phyloP scores from a whole-genome alignment of 2,888 invertebrate genomes.

The Lithodes maja region DNA sequence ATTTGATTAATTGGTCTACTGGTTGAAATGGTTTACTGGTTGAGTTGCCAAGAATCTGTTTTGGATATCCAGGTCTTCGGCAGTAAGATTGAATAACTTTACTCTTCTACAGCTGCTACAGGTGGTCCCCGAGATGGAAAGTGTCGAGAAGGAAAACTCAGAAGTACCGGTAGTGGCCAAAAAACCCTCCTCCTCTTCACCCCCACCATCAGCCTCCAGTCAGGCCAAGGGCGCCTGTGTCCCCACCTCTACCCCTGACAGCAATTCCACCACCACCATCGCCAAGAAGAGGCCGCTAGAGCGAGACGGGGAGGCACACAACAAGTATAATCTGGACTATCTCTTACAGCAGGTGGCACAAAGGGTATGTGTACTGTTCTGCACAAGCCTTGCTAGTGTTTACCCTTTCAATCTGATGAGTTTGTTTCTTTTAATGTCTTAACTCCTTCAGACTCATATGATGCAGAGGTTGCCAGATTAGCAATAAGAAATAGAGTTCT shows the following conservation, averaged over 20 bases:
- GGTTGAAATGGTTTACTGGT: no score
- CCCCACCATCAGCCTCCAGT: background rate
- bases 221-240: background rate
- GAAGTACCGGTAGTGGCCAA: background rate
- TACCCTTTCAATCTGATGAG: no score
- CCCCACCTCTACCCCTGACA: background rate
- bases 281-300: background rate
- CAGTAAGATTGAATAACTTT: no score
- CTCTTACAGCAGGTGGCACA: constrained; percentile 31
- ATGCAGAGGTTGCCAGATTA: no score
- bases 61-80: no score
- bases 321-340: constrained; percentile 44
- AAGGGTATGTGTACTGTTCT: constrained; percentile 17
- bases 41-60: no score
- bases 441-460: no score
- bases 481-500: no score
- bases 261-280: background rate
- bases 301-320: constrained; percentile 20
- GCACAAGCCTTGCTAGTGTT: no score
- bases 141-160: constrained; percentile 15
- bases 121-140: constrained; percentile 53
- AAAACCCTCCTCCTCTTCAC: background rate
- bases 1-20: no score
- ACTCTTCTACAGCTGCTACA: constrained; percentile 10
- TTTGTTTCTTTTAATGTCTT: no score